Evolutionary conservation across 2,113 vertebrate genomes (phyloP).

Genomic region (Oreocharis arfaki): DNA sequence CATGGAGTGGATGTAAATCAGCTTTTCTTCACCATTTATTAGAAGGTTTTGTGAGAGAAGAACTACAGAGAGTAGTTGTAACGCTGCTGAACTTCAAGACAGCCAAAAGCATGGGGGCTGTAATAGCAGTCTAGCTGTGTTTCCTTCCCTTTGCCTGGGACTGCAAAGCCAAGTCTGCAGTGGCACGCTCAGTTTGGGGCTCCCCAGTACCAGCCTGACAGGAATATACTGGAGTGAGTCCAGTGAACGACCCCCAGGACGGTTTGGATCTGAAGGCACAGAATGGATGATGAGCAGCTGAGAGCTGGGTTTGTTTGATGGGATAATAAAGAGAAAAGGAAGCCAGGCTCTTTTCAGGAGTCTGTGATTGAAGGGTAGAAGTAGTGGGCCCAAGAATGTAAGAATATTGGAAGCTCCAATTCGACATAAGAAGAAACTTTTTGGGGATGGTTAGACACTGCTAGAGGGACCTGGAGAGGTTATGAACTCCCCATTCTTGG

Average conservation of each 20-base stretch:
- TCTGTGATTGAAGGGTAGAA: background rate
- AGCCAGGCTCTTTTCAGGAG: background rate
- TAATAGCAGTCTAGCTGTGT: background rate
- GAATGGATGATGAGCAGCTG: background rate
- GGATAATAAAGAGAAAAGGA: background rate
- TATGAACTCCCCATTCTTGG: background rate
- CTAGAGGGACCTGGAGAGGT: background rate
- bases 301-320: background rate
- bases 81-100: background rate
- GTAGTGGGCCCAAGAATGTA: background rate
- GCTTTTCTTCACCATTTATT: background rate
- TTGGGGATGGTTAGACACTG: too few relatives aligned
- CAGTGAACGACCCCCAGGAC: background rate
- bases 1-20: accelerated
- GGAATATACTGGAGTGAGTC: background rate
- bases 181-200: accelerated
- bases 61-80: background rate
- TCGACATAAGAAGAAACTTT: background rate
- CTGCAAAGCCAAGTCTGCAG: background rate
- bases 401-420: background rate
- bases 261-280: background rate
- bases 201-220: background rate
- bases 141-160: background rate
- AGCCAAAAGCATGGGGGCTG: background rate
- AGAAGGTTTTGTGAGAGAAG: background rate